Evolutionary conservation across 2,797 vertebrate species (phyloP).

Genomic region (Halcyon leucocephala): DNA sequence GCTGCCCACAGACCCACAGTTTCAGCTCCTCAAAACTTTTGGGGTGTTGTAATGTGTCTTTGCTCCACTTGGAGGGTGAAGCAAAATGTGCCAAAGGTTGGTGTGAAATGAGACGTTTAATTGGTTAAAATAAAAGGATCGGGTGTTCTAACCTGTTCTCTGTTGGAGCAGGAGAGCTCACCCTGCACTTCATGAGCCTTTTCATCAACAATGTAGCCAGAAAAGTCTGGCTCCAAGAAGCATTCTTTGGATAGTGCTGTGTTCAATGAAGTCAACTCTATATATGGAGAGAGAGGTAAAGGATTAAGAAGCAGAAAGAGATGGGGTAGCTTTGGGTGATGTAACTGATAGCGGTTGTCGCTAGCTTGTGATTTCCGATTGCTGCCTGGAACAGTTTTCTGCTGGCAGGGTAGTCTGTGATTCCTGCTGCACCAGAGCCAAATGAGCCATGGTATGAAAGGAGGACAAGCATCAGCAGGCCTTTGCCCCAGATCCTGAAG

Average conservation of each 20-base stretch:
- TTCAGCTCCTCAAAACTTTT: not conserved
- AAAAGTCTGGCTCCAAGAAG: not conserved
- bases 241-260: not conserved
- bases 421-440: not conserved
- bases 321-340: not conserved
- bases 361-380: rapidly evolving
- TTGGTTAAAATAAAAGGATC: not conserved
- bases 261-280: not conserved
- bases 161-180: not conserved
- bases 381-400: not conserved
- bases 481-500: slow-evolving; percentile 18
- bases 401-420: not conserved
- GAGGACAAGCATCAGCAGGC: slow-evolving; percentile 19
- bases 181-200: not conserved
- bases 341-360: not conserved
- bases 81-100: not conserved
- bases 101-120: not conserved
- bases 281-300: not conserved
- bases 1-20: not conserved
- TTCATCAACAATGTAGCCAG: not conserved
- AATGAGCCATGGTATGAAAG: not conserved
- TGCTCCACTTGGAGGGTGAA: not conserved
- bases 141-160: not conserved
- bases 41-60: not conserved
- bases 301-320: not conserved